These are phyloP conservation scores for Rhinatrema bivittatum DNA, from an alignment of 2,797 vertebrate species.

Conservation along the genomic window DNA sequence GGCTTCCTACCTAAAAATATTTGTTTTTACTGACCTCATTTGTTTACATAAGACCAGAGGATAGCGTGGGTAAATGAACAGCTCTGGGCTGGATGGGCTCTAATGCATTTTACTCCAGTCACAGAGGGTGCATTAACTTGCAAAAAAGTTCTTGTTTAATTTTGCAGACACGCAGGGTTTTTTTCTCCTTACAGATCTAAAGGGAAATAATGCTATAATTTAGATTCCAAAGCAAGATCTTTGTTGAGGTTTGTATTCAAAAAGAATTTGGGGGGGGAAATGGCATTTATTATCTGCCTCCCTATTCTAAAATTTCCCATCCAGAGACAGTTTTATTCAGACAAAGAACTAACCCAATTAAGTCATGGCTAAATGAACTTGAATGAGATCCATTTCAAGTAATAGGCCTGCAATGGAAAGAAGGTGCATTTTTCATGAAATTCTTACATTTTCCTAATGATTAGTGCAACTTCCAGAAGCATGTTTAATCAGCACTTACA, in stretches of 20 bases:
- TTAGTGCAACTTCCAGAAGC: slow-evolving; percentile 67
- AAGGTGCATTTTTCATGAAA: slow-evolving; percentile 63
- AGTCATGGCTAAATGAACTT: slow-evolving; percentile 58
- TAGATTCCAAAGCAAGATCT: slow-evolving; percentile 30
- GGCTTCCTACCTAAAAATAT: too few relatives aligned
- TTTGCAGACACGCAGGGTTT: too few relatives aligned
- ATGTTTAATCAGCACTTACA: slow-evolving; percentile 57
- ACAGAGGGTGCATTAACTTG: too few relatives aligned
- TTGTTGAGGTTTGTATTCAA: too few relatives aligned
- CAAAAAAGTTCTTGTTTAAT: too few relatives aligned
- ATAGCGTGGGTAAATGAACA: too few relatives aligned
- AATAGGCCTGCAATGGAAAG: slow-evolving; percentile 69
- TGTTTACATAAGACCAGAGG: too few relatives aligned
- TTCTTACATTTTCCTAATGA: slow-evolving; percentile 67
- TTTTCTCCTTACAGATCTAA: too few relatives aligned
- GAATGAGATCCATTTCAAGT: slow-evolving; percentile 79
- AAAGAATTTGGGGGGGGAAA: too few relatives aligned
- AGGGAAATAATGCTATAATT: slow-evolving; percentile 1
- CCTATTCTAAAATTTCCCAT: slow-evolving; percentile 42
- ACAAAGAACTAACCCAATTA: slow-evolving; percentile 75
- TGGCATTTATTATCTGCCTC: slow-evolving; percentile 22
- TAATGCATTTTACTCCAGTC: too few relatives aligned
- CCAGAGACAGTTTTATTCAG: slow-evolving; percentile 55
- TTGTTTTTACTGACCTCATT: too few relatives aligned
- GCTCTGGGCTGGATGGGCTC: too few relatives aligned